Percentiles rank a stretch among this genome's conserved stretches.
phyloP scores from a whole-genome alignment of 1,140 invertebrate species.

The Propsilocerus akamusi region DNA sequence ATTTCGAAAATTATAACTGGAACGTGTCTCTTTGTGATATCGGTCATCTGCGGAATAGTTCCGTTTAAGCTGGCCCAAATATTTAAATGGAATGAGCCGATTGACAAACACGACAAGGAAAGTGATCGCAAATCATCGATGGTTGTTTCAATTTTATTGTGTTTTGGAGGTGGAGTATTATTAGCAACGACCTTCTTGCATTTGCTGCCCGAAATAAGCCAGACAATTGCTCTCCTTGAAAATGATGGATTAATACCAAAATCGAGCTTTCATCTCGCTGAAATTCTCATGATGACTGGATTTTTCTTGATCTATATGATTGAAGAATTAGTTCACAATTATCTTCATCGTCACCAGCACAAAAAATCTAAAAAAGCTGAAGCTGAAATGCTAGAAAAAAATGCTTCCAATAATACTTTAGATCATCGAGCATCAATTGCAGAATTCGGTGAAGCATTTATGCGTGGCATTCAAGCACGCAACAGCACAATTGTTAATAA shows the following conservation, averaged over 20 bases:
- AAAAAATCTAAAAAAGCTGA: background rate
- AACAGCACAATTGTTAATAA: conserved; percentile 17
- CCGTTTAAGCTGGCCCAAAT: conserved; percentile 47
- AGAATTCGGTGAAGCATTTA: conserved; percentile 12
- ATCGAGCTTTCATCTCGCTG: conserved; percentile 43
- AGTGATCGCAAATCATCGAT: conserved; percentile 23
- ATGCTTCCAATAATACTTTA: too few relatives aligned
- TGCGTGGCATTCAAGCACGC: conserved; percentile 18
- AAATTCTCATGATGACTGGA: conserved; percentile 49
- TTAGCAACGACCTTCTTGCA: conserved; percentile 80
- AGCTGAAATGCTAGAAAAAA: background rate
- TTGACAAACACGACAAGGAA: conserved; percentile 3
- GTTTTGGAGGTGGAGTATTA: conserved; percentile 81
- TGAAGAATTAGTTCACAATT: conserved; percentile 60
- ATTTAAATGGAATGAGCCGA: conserved; percentile 32
- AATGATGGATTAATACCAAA: conserved; percentile 25
- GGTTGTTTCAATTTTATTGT: conserved; percentile 41
- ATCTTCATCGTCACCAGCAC: conserved; percentile 31
- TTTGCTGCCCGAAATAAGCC: conserved; percentile 70
- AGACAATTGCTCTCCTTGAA: conserved; percentile 38
- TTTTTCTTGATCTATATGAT: conserved; percentile 75
- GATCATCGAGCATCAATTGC: too few relatives aligned
- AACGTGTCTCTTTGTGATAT: conserved; percentile 42
- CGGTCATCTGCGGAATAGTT: conserved; percentile 44
- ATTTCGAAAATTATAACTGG: conserved; percentile 52